A percentile compares a stretch with the other conserved stretches of the same genome.
Evolutionary conservation across 37 sponge, comb jelly and placozoan species (phyloP).

Genomic region (Ianthella basta): DNA sequence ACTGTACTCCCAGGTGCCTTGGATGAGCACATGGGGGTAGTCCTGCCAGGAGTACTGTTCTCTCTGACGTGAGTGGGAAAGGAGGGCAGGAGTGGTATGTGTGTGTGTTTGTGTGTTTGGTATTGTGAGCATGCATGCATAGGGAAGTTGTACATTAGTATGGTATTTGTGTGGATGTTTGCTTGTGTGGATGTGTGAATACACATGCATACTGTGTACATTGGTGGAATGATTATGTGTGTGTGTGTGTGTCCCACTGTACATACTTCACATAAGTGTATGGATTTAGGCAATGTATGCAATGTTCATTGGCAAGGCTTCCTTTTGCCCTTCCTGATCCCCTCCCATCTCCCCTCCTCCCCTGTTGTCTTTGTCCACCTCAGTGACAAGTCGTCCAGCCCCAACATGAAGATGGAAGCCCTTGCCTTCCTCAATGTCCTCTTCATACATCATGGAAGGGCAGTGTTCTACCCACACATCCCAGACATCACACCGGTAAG

Average conservation of each 20-base stretch:
- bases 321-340: too few relatives aligned
- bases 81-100: background rate
- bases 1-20: conserved; percentile 89
- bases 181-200: too few relatives aligned
- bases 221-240: too few relatives aligned
- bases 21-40: conserved; percentile 72
- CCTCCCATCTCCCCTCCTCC: too few relatives aligned
- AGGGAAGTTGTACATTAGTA: too few relatives aligned
- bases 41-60: conserved; percentile 88
- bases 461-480: conserved; percentile 85
- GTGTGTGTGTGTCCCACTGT: too few relatives aligned
- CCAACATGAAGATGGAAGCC: conserved; percentile 97
- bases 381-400: conserved; percentile 84
- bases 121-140: too few relatives aligned
- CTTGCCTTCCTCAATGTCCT: conserved; percentile 88
- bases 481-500: conserved; percentile 73
- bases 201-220: too few relatives aligned
- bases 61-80: conserved; percentile 75
- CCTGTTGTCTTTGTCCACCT: background rate
- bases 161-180: too few relatives aligned
- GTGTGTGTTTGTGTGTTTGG: conserved; percentile 2
- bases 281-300: too few relatives aligned
- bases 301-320: too few relatives aligned
- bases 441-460: conserved; percentile 73
- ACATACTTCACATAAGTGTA: too few relatives aligned